Conservation (phyloP, 53 echinoderm and acorn worm genomes). For the Paracentrotus lividus region DNA sequence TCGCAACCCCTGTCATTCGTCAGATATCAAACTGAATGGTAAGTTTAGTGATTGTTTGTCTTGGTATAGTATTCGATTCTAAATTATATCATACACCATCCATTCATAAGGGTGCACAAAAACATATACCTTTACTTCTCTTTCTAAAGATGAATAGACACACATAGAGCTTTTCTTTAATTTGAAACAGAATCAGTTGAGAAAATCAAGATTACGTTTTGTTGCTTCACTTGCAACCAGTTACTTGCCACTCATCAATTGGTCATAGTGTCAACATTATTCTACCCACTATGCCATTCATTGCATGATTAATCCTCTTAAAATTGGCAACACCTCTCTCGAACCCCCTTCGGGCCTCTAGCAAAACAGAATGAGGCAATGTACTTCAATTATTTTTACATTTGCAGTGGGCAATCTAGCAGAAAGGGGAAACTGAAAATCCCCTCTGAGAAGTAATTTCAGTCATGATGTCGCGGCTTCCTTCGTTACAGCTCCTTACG, state of each 20-base stretch:
- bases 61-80: background rate
- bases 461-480: background rate
- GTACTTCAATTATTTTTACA: slow-evolving; percentile 50
- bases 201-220: background rate
- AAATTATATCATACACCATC: background rate
- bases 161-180: background rate
- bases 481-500: background rate
- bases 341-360: background rate
- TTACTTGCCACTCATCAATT: slow-evolving; percentile 33
- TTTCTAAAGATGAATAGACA: background rate
- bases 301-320: slow-evolving; percentile 25
- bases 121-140: background rate
- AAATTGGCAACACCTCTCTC: slow-evolving; percentile 41
- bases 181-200: background rate
- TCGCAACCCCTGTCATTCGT: too few species aligned
- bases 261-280: background rate
- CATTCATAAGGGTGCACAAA: too few species aligned
- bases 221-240: background rate
- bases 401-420: slow-evolving; percentile 15
- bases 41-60: background rate
- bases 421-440: slow-evolving; percentile 3
- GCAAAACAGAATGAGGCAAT: slow-evolving; percentile 22
- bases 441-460: slow-evolving; percentile 27
- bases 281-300: background rate
- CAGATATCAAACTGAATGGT: too few species aligned